These are phyloP conservation scores for Oreortyx pictus DNA, from an alignment of 2,797 vertebrate species.

Conservation along the genomic window DNA sequence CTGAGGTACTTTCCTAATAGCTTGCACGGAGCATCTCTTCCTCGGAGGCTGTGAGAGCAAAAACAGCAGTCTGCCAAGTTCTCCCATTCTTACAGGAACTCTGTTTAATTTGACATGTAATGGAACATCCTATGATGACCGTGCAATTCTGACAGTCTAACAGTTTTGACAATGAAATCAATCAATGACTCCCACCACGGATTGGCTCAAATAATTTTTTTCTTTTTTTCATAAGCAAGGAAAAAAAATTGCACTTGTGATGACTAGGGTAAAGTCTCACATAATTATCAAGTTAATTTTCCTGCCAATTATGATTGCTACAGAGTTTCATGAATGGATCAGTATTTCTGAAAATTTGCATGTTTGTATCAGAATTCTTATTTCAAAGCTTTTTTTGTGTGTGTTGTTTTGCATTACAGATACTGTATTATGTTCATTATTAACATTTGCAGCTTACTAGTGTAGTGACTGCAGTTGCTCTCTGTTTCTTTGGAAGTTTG, in stretches of 20 bases:
- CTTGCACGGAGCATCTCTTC: background rate
- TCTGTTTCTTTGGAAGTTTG: slow-evolving; percentile 15
- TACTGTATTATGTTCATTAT: background rate
- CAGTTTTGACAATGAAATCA: background rate
- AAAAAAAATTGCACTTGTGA: background rate
- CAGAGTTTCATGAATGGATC: slow-evolving; percentile 3
- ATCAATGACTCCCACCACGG: background rate
- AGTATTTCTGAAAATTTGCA: slow-evolving; percentile 3
- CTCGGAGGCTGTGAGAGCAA: background rate
- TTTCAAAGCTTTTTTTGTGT: slow-evolving; percentile 16
- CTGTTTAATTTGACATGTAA: background rate
- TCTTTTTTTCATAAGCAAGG: background rate
- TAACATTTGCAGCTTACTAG: slow-evolving; percentile 5
- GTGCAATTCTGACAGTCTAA: background rate
- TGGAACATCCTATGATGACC: background rate
- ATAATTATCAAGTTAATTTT: background rate
- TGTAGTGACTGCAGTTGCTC: background rate
- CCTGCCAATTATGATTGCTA: background rate
- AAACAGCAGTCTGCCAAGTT: background rate
- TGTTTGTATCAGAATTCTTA: background rate
- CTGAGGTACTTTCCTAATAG: background rate
- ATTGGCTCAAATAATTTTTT: background rate
- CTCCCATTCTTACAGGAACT: background rate
- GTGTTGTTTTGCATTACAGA: background rate
- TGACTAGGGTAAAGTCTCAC: background rate